Evolutionary conservation across 2,888 invertebrate species (phyloP), one percentile per base, ranked within the genome.

Genomic region (Stenurella melanura): DNA sequence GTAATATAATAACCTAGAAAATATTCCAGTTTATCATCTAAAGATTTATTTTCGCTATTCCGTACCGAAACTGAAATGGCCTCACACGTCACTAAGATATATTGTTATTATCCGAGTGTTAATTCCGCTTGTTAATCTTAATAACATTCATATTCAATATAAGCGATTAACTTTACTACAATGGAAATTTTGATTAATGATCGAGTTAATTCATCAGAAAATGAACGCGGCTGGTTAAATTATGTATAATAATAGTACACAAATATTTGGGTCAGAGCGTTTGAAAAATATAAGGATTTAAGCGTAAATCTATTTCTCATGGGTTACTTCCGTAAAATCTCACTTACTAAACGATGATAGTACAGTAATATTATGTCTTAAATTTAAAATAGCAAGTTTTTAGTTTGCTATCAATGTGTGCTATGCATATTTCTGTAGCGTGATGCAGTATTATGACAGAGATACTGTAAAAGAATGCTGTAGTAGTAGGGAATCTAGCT

Each of bases 81-180:
- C n/a, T n/a, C n/a, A 50, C n/a, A 15, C 50, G n/a, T 50, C n/a
- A 50, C 3, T 50, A n/a, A 50, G 50, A 50, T 50, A 50, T 15
- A 50, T 50, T 50, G 12, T 15, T 15, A 50, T n/a, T 42, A 34
- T 42, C 42, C 50, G 7, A 50, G 15, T 50, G 50, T 50, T n/a
- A 50, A 50, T n/a, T 50, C 50, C 50, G 50, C 50, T 50, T 50
- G 50, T 50, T 50, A 50, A 50, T 50, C 50, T 50, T 50, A 50
- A 50, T 50, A 50, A 42, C 42, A 42, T 15, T 50, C 50, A 50
- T 50, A 50, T 50, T 50, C 50, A 50, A 50, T 50, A 50, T 50
- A 50, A 1, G n/a, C n/a, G n/a, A 50, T 50, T 50, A 50, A 50
- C 50, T 50, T 50, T 50, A n/a, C 50, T 1, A 50, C 50, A 50